These are phyloP conservation scores for Anas bahamensis DNA, from an alignment of 2,797 vertebrate genomes.

Conservation along the genomic window DNA sequence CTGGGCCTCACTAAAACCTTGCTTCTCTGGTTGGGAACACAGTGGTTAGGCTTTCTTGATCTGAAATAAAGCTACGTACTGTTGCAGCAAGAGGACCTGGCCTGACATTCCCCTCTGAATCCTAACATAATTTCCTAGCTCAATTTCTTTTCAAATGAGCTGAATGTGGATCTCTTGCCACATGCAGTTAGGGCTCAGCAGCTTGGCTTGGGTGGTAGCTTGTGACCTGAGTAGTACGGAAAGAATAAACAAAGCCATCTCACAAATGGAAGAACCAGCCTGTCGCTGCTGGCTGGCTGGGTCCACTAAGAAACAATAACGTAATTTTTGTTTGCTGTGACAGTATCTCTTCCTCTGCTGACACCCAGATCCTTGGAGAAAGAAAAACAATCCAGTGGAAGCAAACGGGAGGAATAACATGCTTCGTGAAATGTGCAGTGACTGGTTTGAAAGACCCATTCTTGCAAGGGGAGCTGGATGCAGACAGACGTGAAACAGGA, in stretches of 20 bases:
- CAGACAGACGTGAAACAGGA: neutral
- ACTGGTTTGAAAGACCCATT: neutral
- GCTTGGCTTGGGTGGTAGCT: neutral
- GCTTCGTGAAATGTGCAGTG: neutral
- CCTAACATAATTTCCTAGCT: neutral
- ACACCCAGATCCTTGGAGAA: neutral
- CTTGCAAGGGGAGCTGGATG: neutral
- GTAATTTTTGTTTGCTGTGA: neutral
- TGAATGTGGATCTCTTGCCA: neutral
- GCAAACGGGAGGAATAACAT: neutral
- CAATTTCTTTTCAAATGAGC: neutral
- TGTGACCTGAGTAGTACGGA: neutral
- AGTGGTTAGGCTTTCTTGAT: neutral
- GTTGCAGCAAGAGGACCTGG: neutral
- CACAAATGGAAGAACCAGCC: neutral
- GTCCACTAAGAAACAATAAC: neutral
- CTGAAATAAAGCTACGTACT: neutral
- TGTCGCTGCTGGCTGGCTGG: too few relatives aligned
- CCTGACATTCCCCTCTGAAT: neutral
- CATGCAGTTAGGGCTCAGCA: neutral
- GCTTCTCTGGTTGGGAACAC: neutral
- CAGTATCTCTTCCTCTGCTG: neutral
- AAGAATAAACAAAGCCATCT: neutral
- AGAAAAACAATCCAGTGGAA: neutral
- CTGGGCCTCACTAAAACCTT: neutral